phyloP scores from a whole-genome alignment of 1,140 invertebrate species.

The Calliphora vicina region DNA sequence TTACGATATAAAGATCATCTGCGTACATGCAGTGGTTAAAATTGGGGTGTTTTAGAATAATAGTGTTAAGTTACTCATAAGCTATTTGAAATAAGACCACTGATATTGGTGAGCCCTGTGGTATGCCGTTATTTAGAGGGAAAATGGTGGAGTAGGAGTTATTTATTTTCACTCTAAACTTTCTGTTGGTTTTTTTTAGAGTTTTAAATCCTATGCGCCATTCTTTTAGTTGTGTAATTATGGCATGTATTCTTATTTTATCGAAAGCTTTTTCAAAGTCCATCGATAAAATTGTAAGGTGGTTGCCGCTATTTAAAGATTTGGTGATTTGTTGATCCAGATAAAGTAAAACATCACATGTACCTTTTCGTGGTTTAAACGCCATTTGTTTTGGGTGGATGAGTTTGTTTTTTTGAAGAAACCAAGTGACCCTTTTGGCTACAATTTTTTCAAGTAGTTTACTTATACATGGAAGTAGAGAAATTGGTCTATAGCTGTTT shows the following conservation, averaged over 20 bases:
- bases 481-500: conserved; percentile 42
- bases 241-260: conserved; percentile 37
- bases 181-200: conserved; percentile 35
- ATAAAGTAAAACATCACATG: not conserved
- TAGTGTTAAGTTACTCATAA: conserved; percentile 32
- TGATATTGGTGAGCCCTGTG: conserved; percentile 40
- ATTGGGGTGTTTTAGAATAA: conserved; percentile 24
- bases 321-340: conserved; percentile 27
- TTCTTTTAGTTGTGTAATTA: conserved; percentile 37
- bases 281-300: conserved; percentile 37
- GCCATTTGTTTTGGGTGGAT: conserved; percentile 26
- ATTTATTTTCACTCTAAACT: conserved; percentile 36
- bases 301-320: conserved; percentile 24
- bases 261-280: too few species aligned
- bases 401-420: conserved; percentile 36
- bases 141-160: not conserved
- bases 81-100: conserved; percentile 39
- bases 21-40: conserved; percentile 36
- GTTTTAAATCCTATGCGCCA: conserved; percentile 39
- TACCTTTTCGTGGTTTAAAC: conserved; percentile 25
- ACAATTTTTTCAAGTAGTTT: conserved; percentile 35
- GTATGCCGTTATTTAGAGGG: conserved; percentile 37
- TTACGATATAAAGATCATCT: conserved; percentile 37
- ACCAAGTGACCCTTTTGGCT: conserved; percentile 38
- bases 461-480: conserved; percentile 26